phyloP scores from a whole-genome alignment of 2,888 invertebrate species.

The Pimpla rufipes region DNA sequence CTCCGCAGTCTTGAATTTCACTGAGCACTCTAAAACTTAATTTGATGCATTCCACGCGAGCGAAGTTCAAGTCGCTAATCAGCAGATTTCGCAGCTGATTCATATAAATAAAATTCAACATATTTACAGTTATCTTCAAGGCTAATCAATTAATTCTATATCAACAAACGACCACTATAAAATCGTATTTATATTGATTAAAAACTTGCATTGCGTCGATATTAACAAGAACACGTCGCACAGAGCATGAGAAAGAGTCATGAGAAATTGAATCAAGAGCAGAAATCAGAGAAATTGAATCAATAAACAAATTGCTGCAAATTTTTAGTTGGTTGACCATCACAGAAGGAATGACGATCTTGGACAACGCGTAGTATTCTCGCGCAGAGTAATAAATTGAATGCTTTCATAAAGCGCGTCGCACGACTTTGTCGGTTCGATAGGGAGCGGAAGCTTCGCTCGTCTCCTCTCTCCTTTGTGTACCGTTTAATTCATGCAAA shows the following conservation, averaged over 20 bases:
- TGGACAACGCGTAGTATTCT: constrained; percentile 35
- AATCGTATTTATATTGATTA: neutral
- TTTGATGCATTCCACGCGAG: neutral
- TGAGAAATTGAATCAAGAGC: constrained; percentile 43
- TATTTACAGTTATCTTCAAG: neutral
- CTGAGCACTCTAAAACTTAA: neutral
- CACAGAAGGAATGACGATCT: constrained; percentile 29
- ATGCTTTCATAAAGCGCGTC: constrained; percentile 40
- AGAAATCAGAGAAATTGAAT: constrained; percentile 39
- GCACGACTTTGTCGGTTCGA: constrained; percentile 50
- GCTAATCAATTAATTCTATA: neutral
- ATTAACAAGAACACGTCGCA: too few species aligned
- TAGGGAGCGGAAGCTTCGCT: constrained; percentile 43
- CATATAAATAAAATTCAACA: neutral
- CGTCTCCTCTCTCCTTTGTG: constrained; percentile 57
- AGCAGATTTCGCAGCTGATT: constrained; percentile 7
- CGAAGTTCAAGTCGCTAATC: neutral
- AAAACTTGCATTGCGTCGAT: neutral
- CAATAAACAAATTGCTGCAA: constrained; percentile 37
- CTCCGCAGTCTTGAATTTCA: constrained; percentile 27
- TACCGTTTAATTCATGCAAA: constrained; percentile 49
- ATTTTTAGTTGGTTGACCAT: constrained; percentile 60
- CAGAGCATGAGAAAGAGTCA: too few species aligned
- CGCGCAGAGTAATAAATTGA: constrained; percentile 56
- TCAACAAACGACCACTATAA: neutral